Conservation (phyloP, 1,140 invertebrate genomes). For the Steinernema feltiae region DNA sequence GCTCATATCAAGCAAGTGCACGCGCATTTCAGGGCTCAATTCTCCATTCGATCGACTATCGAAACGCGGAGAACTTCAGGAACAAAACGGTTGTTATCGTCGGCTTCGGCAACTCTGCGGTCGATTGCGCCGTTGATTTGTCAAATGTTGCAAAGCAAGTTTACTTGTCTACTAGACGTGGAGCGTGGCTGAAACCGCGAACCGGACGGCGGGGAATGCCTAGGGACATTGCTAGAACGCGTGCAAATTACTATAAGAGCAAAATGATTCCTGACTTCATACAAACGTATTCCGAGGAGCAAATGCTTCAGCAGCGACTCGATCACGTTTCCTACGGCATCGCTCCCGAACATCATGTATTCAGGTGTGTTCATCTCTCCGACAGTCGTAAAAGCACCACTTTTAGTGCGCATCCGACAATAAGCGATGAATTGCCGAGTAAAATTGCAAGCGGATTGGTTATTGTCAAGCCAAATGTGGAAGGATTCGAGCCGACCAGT, state of each 20-base stretch:
- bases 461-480: conserved; percentile 57
- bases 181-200: conserved; percentile 60
- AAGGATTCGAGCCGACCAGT: conserved; percentile 55
- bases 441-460: conserved; percentile 60
- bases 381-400: conserved; percentile 10
- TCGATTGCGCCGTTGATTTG: conserved; percentile 63
- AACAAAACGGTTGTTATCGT: conserved; percentile 60
- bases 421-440: conserved; percentile 62
- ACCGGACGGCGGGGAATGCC: conserved; percentile 56
- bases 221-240: conserved; percentile 40
- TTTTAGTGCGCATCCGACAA: conserved; percentile 58
- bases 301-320: conserved; percentile 55
- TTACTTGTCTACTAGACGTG: conserved; percentile 61
- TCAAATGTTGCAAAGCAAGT: conserved; percentile 59
- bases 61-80: conserved; percentile 51
- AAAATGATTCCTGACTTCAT: conserved; percentile 48
- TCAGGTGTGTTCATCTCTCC: conserved; percentile 42
- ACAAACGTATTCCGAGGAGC: conserved; percentile 43
- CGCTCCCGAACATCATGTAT: conserved; percentile 59
- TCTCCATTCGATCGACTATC: conserved; percentile 60
- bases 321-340: conserved; percentile 61
- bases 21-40: conserved; percentile 59
- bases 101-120: conserved; percentile 64
- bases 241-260: conserved; percentile 51
- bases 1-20: no score